Base-by-base conservation (phyloP, 2,113 vertebrate species). In the Ranitomeya imitator region DNA sequence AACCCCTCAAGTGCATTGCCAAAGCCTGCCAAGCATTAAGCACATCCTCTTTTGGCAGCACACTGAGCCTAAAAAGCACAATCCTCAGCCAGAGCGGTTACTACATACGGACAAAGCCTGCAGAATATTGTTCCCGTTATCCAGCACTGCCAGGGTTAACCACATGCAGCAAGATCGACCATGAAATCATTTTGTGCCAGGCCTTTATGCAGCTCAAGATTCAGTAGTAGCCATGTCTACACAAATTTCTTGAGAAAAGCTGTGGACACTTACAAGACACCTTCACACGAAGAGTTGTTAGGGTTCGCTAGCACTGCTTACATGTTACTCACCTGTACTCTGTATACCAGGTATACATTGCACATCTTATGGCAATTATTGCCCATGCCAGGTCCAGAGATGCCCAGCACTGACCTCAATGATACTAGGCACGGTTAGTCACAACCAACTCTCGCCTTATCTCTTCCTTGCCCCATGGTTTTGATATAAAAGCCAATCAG, bases 31-130 rank as follows among this genome's bases (percentile, higher is more conserved):
- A 26, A 51, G 59, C 37, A 65, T 45, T 83, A 57, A 80, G 71
- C 79, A 7, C 37, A 52, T 83, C 37, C 19, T 52, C n/a, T 0
- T 57, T 81, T 19, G 12, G 11, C 55, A 81, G 57, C 80, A 82
- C 65, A 65, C 8, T 26, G 7, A 54, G 81, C 63, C 13, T 26
- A 61, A 26, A 83, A 69, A 83, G 63, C 82, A 52, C 63, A 84
- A 26, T 69, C 45, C 61, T 52, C 63, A 83, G 81, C 84, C 57
- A 85, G n/a, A 85, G 83, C 83, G 6, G 16, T 77, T 59, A 61
- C 54, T 19, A 63, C 54, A 65, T 23, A 2, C 21, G 60, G 18
- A 23, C 71, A 77, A 19, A 85, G 84, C 71, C 26, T 45, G 84
- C 71, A 37, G 16, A 76, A 31, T 9, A 57, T 10, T 85, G 55